Base-by-base conservation (phyloP, 1,140 invertebrate genomes). In the Nautilus pompilius region DNA sequence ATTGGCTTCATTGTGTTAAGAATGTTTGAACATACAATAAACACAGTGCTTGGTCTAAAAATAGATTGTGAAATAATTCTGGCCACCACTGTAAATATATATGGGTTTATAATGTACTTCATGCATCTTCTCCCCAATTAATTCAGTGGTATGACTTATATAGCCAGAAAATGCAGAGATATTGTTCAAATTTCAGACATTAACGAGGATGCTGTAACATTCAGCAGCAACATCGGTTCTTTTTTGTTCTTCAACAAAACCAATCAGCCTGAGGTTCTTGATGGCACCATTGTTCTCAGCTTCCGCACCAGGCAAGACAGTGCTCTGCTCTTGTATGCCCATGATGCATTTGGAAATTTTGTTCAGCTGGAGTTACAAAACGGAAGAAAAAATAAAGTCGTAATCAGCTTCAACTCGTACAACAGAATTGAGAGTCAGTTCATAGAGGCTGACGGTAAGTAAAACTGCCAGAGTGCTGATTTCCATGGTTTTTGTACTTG, bases 301-400 rank as follows among this genome's bases (percentile, higher is more conserved):
- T 83, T 96, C 49, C 83, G 93, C 65, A 96, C 93, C 0, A 93
- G 93, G 74, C 85, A 86, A 32, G 87, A 90, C 67, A 68, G 72
- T 46, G 90, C 92, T 0, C 76, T 96, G 58, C 88, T 97, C 24
- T 83, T 96, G 0, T 96, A 96, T 73, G 91, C 92, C 5, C 93
- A 95, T 77, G 94, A 96, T 83, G 90, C 95, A 80, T 84, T 94
- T 41, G 95, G 95, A 71, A 97, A 97, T 80, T 96, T 97, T 80
- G 89, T 95, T 45, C 93, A 96, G 80, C 79, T 96, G 8, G 93
- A 93, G 79, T 89, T 96, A 32, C 87, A 89, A 60, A 88, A 90
- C 63, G 89, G 89, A 1, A 88, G 84, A 69, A 77, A 84, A 2
- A 53, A 24, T 5, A 68, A 62, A 22, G 63, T 76, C 20, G 58